Evolutionary conservation across 2,113 vertebrate species (phyloP).

Genomic region (Mus spicilegus): DNA sequence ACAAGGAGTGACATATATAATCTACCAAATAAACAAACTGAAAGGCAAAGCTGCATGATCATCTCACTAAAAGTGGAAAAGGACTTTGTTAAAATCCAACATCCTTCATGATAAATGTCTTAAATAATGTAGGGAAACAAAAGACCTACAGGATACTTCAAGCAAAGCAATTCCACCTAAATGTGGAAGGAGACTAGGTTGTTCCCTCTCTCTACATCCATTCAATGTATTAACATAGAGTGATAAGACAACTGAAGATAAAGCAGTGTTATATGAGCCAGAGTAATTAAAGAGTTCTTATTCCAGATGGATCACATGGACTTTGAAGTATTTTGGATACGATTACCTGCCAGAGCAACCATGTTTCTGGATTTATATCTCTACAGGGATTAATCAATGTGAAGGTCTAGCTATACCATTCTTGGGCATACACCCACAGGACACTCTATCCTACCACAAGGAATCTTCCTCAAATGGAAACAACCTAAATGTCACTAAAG

Average conservation of each 20-base stretch:
- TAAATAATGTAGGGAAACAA: background rate
- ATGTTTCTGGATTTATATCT: no score
- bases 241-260: background rate
- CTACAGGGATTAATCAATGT: no score
- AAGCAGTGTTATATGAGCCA: background rate
- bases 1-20: background rate
- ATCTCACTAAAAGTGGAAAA: background rate
- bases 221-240: background rate
- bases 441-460: no score
- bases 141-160: no score
- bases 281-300: no score
- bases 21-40: background rate
- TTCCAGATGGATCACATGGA: no score
- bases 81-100: background rate
- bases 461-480: no score
- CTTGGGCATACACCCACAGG: no score
- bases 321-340: no score
- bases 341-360: no score
- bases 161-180: background rate
- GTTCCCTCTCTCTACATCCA: background rate
- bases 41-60: background rate
- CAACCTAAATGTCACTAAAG: no score
- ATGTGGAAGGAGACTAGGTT: background rate
- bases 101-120: background rate
- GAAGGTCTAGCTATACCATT: no score